These are phyloP conservation scores for Heliangelus exortis DNA, from an alignment of 2,797 vertebrate species.

Conservation along the genomic window DNA sequence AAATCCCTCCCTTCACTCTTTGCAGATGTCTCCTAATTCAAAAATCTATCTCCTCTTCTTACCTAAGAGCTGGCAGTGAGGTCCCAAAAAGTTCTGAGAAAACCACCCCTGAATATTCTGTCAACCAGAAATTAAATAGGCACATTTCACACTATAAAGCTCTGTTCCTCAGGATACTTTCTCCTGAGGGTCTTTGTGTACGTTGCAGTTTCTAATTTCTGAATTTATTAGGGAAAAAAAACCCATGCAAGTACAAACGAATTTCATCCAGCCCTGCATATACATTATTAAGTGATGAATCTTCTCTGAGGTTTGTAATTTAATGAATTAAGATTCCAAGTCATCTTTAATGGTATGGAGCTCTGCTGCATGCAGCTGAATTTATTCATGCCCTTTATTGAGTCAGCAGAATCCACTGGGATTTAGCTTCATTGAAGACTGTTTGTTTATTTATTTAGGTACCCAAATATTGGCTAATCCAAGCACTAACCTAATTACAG, in stretches of 20 bases:
- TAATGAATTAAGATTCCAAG: constrained; percentile 10
- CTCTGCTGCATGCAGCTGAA: not conserved
- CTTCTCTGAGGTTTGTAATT: not conserved
- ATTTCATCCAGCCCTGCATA: constrained; percentile 20
- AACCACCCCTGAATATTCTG: not conserved
- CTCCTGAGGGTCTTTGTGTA: not conserved
- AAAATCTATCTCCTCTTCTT: constrained; percentile 5
- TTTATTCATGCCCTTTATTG: not conserved
- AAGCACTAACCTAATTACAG: not conserved
- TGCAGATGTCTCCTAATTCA: not conserved
- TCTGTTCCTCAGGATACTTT: not conserved
- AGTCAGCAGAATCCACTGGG: not conserved
- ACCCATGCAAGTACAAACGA: not conserved
- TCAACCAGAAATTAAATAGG: constrained; percentile 10
- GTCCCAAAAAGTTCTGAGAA: constrained; percentile 2
- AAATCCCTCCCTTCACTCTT: not conserved
- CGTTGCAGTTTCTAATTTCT: not conserved
- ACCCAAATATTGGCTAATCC: not conserved
- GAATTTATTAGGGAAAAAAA: not conserved
- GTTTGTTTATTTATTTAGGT: not conserved
- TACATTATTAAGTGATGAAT: not conserved
- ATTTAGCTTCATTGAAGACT: not conserved
- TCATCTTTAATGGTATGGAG: not conserved
- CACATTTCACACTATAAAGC: not conserved
- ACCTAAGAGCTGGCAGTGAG: not conserved